phyloP scores from a whole-genome alignment of 2,113 vertebrate genomes.

The Ramphastos sulfuratus region DNA sequence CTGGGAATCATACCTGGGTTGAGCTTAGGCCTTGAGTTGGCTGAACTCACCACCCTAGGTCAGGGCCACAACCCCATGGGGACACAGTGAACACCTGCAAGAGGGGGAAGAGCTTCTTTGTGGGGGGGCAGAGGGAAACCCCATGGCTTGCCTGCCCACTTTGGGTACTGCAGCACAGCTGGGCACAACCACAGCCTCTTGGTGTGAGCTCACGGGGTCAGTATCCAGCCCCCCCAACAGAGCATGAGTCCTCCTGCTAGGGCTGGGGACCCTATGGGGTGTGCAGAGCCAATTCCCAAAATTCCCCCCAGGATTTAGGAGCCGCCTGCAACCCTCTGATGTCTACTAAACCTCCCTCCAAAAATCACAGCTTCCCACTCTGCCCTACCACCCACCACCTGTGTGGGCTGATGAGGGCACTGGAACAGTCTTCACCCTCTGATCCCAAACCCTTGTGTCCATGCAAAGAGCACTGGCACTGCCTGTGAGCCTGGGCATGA shows the following conservation, averaged over 20 bases:
- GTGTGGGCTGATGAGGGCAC: background rate
- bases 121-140: background rate
- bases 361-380: background rate
- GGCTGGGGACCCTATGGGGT: background rate
- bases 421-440: background rate
- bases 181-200: background rate
- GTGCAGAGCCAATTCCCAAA: background rate
- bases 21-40: background rate
- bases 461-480: fast-evolving
- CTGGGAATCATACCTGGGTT: background rate
- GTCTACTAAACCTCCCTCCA: background rate
- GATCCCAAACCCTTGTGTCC: fast-evolving
- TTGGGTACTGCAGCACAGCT: background rate
- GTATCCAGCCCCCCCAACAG: no score
- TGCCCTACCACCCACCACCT: no score
- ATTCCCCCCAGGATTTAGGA: background rate
- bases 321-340: no score
- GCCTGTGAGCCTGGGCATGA: fast-evolving
- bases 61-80: background rate
- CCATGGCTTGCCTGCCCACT: background rate
- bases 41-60: background rate
- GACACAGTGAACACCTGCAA: background rate
- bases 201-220: fast-evolving
- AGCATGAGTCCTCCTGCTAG: background rate
- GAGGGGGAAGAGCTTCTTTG: fast-evolving